Evolutionary conservation across 2,888 invertebrate genomes (phyloP), one percentile per base, ranked within the genome.

Genomic region (Heliconius cydno): DNA sequence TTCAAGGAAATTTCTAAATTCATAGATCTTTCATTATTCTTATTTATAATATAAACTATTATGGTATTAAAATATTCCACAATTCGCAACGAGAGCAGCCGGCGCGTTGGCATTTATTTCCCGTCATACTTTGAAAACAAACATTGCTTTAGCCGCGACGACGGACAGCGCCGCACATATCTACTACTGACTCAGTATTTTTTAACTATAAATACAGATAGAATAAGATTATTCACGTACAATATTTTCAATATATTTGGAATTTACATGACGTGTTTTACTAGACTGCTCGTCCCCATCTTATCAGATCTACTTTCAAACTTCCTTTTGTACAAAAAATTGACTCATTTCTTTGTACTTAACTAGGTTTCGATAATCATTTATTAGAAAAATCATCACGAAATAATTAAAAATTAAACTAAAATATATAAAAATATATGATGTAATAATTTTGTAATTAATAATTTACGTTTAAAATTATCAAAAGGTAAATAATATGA

Each of bases 71-170:
- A 83, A 81, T 81, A 82, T 82, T 81, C 79, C 80, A 79, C 79
- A 68, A 77, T 66, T 46, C 38, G 75, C 77, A 78, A 79, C 68
- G 70, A 65, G 79, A 81, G 76, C 82, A 79, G 79, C 79, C 76
- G 63, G 68, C 76, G 63, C 79, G 77, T 81, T 78, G 76, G 77
- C 79, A 80, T 84, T 84, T 83, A 84, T 82, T 82, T 81, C 76
- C 79, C 82, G 79, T 82, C 78, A 77, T 82, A 79, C 82, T 82
- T 77, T 78, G 80, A 82, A 81, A 84, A 81, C 80, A 84, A 84
- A 84, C 82, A 82, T 76, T 71, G 77, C 73, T 52, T 41, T 25
- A 25, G 46, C 67, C 41, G 63, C 82, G 80, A 65, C 73, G 82
- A 82, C 75, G 74, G 82, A 82, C 77, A 76, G 41, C 67, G 57